These are phyloP conservation scores for Leptinotarsa undecemlineata DNA, from an alignment of 1,140 invertebrate species.

Conservation along the genomic window DNA sequence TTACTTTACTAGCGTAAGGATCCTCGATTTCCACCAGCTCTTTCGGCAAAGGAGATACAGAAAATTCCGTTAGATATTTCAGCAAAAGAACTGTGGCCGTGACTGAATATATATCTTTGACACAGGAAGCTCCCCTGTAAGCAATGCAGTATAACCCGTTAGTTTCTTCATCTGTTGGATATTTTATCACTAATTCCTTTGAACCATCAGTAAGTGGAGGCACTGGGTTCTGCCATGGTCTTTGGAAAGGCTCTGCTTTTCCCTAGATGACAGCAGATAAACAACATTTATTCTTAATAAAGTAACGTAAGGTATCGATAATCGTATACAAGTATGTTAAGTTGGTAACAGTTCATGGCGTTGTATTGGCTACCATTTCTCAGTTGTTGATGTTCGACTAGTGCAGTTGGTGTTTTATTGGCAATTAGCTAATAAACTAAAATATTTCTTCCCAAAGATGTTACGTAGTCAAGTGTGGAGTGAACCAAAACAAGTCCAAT, in stretches of 20 bases:
- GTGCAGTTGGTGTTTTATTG: too few species aligned
- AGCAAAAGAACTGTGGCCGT: conserved; percentile 72
- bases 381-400: too few species aligned
- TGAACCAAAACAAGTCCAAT: neutral
- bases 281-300: too few species aligned
- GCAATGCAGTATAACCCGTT: conserved; percentile 80
- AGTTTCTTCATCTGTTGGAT: conserved; percentile 84
- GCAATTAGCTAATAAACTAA: too few species aligned
- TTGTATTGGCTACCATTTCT: too few species aligned
- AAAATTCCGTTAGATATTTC: conserved; percentile 83
- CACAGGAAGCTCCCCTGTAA: conserved; percentile 81
- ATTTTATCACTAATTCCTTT: conserved; percentile 62
- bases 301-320: too few species aligned
- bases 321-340: too few species aligned
- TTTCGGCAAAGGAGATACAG: conserved; percentile 80
- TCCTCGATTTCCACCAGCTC: conserved; percentile 84
- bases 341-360: too few species aligned
- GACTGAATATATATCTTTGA: conserved; percentile 61
- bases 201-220: conserved; percentile 63
- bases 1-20: conserved; percentile 78
- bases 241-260: conserved; percentile 62
- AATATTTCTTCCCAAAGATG: too few species aligned
- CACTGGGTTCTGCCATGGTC: conserved; percentile 76
- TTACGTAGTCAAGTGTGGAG: too few species aligned
- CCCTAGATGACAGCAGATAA: conserved; percentile 54